A percentile compares a stretch with the other conserved stretches of the same genome.
These are phyloP conservation scores for Enhydra lutris DNA, from an alignment of 2,113 vertebrate genomes.

Conservation along the genomic window DNA sequence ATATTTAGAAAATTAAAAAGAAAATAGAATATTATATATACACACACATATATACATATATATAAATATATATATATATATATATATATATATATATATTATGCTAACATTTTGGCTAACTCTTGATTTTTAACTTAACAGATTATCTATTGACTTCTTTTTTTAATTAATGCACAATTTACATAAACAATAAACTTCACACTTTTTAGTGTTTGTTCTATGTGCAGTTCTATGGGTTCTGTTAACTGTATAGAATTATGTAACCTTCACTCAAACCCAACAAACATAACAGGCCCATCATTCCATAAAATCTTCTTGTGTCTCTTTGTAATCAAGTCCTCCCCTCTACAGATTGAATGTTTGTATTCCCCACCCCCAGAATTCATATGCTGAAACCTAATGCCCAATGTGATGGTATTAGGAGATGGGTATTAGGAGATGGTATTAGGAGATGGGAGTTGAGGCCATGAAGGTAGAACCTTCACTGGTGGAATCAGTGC, in stretches of 20 bases:
- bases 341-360: not conserved
- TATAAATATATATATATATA: not conserved
- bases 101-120: not conserved
- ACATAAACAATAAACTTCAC: not conserved
- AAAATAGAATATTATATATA: not conserved
- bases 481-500: not conserved
- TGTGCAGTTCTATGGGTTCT: not conserved
- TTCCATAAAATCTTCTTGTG: not conserved
- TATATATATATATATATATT: not conserved
- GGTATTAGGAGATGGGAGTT: not conserved
- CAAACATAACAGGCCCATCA: not conserved
- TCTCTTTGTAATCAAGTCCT: not conserved
- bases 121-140: not conserved
- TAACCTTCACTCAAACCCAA: not conserved
- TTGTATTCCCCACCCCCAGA: not conserved
- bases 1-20: not conserved
- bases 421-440: not conserved
- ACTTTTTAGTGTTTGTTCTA: not conserved
- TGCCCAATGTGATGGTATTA: not conserved
- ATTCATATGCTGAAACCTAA: not conserved
- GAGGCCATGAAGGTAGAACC: not conserved
- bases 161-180: not conserved
- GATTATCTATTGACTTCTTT: not conserved
- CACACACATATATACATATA: not conserved
- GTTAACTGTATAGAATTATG: not conserved